These are phyloP conservation scores for Tachina lurida DNA, from an alignment of 2,888 invertebrate genomes.

Conservation along the genomic window DNA sequence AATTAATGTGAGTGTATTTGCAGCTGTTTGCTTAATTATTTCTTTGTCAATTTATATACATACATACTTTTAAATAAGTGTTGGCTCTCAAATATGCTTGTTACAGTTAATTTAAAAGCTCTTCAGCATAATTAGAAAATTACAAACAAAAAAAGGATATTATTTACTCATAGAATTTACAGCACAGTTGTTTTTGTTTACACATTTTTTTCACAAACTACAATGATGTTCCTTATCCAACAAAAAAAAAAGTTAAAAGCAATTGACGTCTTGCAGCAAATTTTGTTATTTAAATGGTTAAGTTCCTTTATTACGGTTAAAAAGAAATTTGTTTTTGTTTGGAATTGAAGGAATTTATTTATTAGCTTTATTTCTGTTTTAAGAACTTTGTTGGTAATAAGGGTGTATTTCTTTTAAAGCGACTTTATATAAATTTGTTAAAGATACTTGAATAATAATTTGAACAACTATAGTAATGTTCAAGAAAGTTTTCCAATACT, in stretches of 20 bases:
- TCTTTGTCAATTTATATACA: slow-evolving; percentile 43
- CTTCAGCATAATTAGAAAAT: slow-evolving; percentile 59
- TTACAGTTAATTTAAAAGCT: slow-evolving; percentile 49
- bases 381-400: no score
- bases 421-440: no score
- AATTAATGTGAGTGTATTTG: not conserved
- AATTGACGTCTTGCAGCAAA: no score
- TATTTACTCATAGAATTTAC: slow-evolving; percentile 56
- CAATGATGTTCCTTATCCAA: not conserved
- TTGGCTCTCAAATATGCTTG: slow-evolving; percentile 36
- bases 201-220: not conserved
- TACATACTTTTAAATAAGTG: slow-evolving; percentile 20
- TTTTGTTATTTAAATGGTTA: no score
- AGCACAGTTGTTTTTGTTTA: slow-evolving; percentile 16
- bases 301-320: no score
- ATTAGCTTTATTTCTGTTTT: no score
- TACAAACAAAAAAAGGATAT: slow-evolving; percentile 35
- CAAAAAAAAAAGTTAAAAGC: not conserved
- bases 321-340: no score
- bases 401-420: no score
- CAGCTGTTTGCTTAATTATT: slow-evolving; percentile 8
- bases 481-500: no score
- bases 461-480: no score
- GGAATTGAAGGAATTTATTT: no score
- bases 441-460: no score